phyloP scores from a whole-genome alignment of 2,888 invertebrate genomes.

The Synanthedon andrenaeformis region DNA sequence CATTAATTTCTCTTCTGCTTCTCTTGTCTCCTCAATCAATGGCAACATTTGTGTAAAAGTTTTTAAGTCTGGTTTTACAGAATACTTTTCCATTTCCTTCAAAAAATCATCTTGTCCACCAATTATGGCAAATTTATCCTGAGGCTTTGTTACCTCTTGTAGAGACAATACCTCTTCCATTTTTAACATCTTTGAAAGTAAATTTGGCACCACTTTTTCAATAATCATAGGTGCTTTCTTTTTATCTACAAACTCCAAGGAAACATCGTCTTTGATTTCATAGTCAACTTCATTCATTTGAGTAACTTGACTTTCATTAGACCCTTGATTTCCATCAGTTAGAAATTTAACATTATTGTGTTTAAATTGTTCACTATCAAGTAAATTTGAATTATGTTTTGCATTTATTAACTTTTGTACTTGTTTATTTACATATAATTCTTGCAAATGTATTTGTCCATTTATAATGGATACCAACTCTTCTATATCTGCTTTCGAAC shows the following conservation, averaged over 20 bases:
- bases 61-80: constrained; percentile 80
- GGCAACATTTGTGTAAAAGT: constrained; percentile 83
- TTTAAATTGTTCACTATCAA: constrained; percentile 3
- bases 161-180: constrained; percentile 73
- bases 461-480: constrained; percentile 49
- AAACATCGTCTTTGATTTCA: constrained; percentile 3
- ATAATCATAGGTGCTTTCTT: constrained; percentile 7
- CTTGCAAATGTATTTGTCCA: constrained; percentile 24
- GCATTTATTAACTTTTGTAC: background rate
- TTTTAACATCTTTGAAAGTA: constrained; percentile 72
- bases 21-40: constrained; percentile 73
- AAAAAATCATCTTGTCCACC: constrained; percentile 86
- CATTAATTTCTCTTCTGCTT: constrained; percentile 78
- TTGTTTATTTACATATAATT: constrained; percentile 1
- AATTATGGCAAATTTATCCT: constrained; percentile 79
- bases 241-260: constrained; percentile 5
- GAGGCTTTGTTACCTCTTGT: constrained; percentile 67
- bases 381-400: background rate
- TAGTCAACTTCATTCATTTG: background rate
- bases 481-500: constrained; percentile 71
- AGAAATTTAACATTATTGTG: background rate
- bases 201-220: constrained; percentile 69
- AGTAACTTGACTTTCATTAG: background rate
- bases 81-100: constrained; percentile 75
- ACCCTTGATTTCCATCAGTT: background rate